Evolutionary conservation across 2,113 vertebrate genomes (phyloP).

Genomic region (Poeciliopsis occidentalis): DNA sequence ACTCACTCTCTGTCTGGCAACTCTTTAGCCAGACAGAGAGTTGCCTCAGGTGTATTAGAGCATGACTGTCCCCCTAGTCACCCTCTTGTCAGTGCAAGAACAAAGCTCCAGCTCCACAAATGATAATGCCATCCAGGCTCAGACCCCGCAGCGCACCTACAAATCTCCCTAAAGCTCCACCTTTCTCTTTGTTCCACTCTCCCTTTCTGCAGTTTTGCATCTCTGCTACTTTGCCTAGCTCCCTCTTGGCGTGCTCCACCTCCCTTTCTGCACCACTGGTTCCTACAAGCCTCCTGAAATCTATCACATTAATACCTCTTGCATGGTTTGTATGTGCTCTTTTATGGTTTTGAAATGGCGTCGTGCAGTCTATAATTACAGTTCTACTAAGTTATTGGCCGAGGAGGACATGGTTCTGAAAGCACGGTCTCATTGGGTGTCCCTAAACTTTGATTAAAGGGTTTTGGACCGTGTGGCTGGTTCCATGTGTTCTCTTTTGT

Average conservation of each 20-base stretch:
- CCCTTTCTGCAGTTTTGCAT: slow-evolving; percentile 10
- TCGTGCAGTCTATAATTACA: slow-evolving; percentile 72
- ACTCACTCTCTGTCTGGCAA: slow-evolving; percentile 37
- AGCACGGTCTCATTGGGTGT: slow-evolving; percentile 58
- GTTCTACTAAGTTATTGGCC: slow-evolving; percentile 50
- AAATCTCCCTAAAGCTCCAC: slow-evolving; percentile 54
- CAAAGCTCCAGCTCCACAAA: slow-evolving; percentile 64
- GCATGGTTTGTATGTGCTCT: slow-evolving; percentile 36
- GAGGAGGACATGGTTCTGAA: slow-evolving; percentile 55
- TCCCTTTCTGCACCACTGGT: slow-evolving; percentile 29
- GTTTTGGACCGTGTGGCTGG: slow-evolving; percentile 58
- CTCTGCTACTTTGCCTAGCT: slow-evolving; percentile 29
- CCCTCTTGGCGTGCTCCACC: slow-evolving; percentile 1
- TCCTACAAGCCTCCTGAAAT: slow-evolving; percentile 25
- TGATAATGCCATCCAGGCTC: slow-evolving; percentile 17
- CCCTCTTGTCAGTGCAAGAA: slow-evolving; percentile 62
- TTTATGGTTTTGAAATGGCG: slow-evolving; percentile 41
- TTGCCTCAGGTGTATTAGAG: slow-evolving; percentile 62
- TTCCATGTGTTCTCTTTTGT: slow-evolving; percentile 71
- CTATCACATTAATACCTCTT: slow-evolving; percentile 39
- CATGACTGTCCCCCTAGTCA: slow-evolving; percentile 54
- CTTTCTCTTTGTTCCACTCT: slow-evolving; percentile 40
- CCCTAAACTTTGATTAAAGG: slow-evolving; percentile 57
- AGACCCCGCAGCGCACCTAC: slow-evolving; percentile 44
- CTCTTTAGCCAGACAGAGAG: slow-evolving; percentile 35